A percentile compares a stretch with the other conserved stretches of the same genome.
phyloP scores from a whole-genome alignment of 64 coral and sea anemone genomes.

The Stylophora pistillata region DNA sequence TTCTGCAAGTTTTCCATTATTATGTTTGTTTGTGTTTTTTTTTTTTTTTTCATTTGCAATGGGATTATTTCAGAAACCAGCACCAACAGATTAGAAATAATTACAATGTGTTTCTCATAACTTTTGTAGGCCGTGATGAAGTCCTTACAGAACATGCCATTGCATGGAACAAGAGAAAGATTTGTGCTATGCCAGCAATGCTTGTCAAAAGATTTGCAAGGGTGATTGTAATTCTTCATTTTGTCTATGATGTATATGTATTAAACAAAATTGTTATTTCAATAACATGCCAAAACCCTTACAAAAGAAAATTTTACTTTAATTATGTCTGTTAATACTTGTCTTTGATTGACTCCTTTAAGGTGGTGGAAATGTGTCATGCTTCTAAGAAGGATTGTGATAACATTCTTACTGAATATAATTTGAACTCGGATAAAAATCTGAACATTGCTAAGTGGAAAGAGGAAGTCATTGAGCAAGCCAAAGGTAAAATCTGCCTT shows the following conservation, averaged over 20 bases:
- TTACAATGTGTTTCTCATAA: no score
- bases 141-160: slow-evolving; percentile 69
- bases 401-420: neutral
- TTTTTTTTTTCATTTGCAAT: no score
- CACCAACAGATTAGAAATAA: no score
- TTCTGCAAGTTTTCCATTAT: no score
- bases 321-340: neutral
- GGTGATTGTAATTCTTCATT: neutral
- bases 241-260: no score
- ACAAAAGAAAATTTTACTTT: neutral
- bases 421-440: neutral
- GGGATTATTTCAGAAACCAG: no score
- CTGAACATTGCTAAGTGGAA: neutral
- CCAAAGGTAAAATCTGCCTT: slow-evolving; percentile 14
- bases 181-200: neutral
- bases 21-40: no score
- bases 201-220: neutral
- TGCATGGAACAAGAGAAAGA: slow-evolving; percentile 73
- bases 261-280: neutral
- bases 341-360: no score
- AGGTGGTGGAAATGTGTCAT: neutral
- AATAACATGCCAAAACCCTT: neutral
- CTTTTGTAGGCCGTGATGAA: slow-evolving; percentile 77
- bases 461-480: slow-evolving; percentile 3
- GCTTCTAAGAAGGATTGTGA: neutral